phyloP scores from a whole-genome alignment of 2,113 vertebrate species.

The Pagrus major region DNA sequence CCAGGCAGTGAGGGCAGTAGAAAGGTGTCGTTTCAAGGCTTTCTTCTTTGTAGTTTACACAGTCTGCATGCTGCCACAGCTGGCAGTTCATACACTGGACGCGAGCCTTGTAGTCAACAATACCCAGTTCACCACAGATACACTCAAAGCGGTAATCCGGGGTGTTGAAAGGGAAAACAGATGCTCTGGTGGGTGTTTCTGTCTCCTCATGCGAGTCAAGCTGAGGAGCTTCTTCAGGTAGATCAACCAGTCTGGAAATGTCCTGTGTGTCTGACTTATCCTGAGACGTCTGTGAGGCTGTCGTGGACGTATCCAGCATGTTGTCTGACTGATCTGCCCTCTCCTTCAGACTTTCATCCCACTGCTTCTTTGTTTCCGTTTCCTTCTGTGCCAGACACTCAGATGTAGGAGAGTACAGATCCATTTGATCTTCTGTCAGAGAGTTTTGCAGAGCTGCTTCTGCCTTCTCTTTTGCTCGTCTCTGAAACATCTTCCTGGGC shows the following conservation, averaged over 20 bases:
- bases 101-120: slow-evolving; percentile 92
- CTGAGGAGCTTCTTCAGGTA: neutral
- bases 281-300: slow-evolving; percentile 7
- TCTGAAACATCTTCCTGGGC: slow-evolving; percentile 77
- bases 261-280: slow-evolving; percentile 28
- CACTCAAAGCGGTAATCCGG: slow-evolving; percentile 95
- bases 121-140: slow-evolving; percentile 94
- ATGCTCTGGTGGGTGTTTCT: slow-evolving; percentile 63
- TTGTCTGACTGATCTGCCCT: slow-evolving; percentile 27
- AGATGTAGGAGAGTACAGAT: slow-evolving; percentile 28
- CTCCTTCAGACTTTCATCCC: slow-evolving; percentile 30
- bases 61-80: slow-evolving; percentile 96
- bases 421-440: slow-evolving; percentile 64
- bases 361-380: slow-evolving; percentile 19
- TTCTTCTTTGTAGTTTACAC: slow-evolving; percentile 96
- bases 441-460: slow-evolving; percentile 68
- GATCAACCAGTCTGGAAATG: neutral
- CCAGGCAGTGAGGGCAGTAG: slow-evolving; percentile 98
- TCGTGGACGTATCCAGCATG: slow-evolving; percentile 1
- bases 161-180: slow-evolving; percentile 86
- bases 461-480: slow-evolving; percentile 76
- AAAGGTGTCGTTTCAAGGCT: slow-evolving; percentile 92
- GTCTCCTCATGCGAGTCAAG: slow-evolving; percentile 27
- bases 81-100: slow-evolving; percentile 97
- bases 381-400: slow-evolving; percentile 28